Base-by-base conservation (phyloP, 2,797 vertebrate species). In the Sphaeramia orbicularis region DNA sequence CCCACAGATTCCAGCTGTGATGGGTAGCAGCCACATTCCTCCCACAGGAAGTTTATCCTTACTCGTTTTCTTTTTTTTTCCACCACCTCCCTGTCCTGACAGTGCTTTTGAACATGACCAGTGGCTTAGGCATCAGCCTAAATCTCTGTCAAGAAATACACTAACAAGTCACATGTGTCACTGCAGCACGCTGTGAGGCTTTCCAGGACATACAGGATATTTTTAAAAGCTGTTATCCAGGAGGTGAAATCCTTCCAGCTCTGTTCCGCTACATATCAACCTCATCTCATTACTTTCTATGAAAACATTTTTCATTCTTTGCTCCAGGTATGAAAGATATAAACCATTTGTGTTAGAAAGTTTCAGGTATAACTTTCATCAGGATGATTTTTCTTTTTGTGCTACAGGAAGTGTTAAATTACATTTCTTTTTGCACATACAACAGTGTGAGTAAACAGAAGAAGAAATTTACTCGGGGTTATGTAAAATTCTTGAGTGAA, bases 11-110 rank as follows among this genome's bases (percentile, higher is more conserved):
- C 87, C 87, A 76, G 80, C 90, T 89, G 83, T 89, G 91, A 91
- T 85, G 89, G 78, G 84, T 88, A 91, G 85, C 90, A 91, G 89
- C 84, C 84, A 69, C 88, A 90, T 91, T 92, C 89, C 89, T 91
- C 87, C 80, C 81, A 86, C 85, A 89, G 90, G 91, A 93, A 91
- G 91, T 91, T 91, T 90, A 92, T 91, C 76, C 85, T 84, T 48
- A 54, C 76, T 88, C 21, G 3, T 78, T 78, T 78, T 71, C 49
- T 48, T 64, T 58, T 66, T 41, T 56, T 55, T 60, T 75, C n/a
- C 19, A 15, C 71, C 73, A 58, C 54, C 76, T 78, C 64, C 48
- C 42, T 74, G 53, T 73, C 61, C 35, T 68, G 73, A 62, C 78
- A 49, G 64, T 62, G 80, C 74, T 86, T 80, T 87, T 86, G 78